Percentiles rank a stretch among this genome's conserved stretches.
These are phyloP conservation scores for Drosophila equinoxialis DNA, from an alignment of 1,140 invertebrate species.

Conservation along the genomic window DNA sequence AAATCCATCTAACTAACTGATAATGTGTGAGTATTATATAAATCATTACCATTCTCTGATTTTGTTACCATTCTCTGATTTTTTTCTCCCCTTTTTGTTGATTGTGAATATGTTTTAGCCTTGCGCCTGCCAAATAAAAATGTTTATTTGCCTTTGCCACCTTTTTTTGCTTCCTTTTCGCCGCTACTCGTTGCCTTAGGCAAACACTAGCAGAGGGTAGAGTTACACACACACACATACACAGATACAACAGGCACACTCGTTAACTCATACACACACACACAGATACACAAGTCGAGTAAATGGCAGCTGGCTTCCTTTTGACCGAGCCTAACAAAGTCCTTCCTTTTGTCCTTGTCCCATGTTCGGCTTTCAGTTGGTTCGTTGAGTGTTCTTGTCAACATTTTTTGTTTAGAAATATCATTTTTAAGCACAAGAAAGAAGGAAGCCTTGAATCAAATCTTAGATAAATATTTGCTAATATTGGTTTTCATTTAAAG, in stretches of 20 bases:
- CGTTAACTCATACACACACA: conserved; percentile 21
- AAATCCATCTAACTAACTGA: conserved; percentile 13
- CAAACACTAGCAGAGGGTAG: conserved; percentile 33
- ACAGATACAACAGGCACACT: not conserved
- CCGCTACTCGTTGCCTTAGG: conserved; percentile 35
- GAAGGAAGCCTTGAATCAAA: conserved; percentile 28
- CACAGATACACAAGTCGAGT: conserved; percentile 46
- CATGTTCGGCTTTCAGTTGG: not conserved
- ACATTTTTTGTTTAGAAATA: conserved; percentile 37
- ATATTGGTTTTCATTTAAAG: conserved; percentile 6
- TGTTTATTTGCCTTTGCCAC: conserved; percentile 42
- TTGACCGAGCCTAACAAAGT: conserved; percentile 14
- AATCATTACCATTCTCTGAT: conserved; percentile 13
- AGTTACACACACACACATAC: conserved; percentile 22
- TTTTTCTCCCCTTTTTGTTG: conserved; percentile 37
- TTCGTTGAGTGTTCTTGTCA: conserved; percentile 35
- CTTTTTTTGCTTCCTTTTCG: conserved; percentile 22
- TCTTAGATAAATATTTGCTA: conserved; percentile 13
- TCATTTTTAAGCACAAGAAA: conserved; percentile 40
- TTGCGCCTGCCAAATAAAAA: conserved; percentile 23
- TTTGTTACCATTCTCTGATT: conserved; percentile 18
- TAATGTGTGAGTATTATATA: conserved; percentile 18
- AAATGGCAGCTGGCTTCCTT: conserved; percentile 25
- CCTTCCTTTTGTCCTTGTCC: not conserved
- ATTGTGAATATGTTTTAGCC: conserved; percentile 27